These are phyloP conservation scores for Clivina fossor DNA, from an alignment of 2,888 invertebrate genomes.

Conservation along the genomic window DNA sequence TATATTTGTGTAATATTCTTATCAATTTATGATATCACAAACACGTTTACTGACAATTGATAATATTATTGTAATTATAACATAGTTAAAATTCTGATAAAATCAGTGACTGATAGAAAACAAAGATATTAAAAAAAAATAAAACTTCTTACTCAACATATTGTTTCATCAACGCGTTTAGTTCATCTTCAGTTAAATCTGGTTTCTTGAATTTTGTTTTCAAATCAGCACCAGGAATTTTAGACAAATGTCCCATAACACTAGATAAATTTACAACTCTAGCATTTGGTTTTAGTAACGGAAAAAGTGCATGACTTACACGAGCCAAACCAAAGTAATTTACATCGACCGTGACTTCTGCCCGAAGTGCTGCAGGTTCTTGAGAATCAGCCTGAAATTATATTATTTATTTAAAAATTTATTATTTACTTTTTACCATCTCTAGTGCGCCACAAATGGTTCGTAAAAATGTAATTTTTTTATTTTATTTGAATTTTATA, in stretches of 20 bases:
- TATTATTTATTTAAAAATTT: no score
- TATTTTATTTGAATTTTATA: no score
- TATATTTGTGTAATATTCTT: no score
- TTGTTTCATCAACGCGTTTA: slow-evolving; percentile 61
- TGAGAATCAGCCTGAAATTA: slow-evolving; percentile 53
- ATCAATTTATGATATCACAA: no score
- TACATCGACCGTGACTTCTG: slow-evolving; percentile 63
- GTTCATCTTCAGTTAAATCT: slow-evolving; percentile 57
- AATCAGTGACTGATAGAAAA: no score
- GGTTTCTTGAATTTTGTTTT: slow-evolving; percentile 56
- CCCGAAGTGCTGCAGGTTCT: slow-evolving; percentile 64
- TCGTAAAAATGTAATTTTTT: no score
- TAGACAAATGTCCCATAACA: slow-evolving; percentile 59
- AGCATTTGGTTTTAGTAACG: slow-evolving; percentile 64
- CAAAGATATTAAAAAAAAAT: no score
- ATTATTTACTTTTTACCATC: no score
- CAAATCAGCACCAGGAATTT: slow-evolving; percentile 58
- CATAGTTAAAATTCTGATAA: no score
- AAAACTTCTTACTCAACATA: slow-evolving; percentile 55
- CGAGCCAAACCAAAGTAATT: slow-evolving; percentile 65
- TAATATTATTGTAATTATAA: no score
- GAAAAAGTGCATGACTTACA: slow-evolving; percentile 66
- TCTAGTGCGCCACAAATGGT: no score
- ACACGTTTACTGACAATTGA: no score
- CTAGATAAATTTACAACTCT: slow-evolving; percentile 73